Conservation (phyloP, 2,113 vertebrate genomes). For the Oreochromis spilurus region DNA sequence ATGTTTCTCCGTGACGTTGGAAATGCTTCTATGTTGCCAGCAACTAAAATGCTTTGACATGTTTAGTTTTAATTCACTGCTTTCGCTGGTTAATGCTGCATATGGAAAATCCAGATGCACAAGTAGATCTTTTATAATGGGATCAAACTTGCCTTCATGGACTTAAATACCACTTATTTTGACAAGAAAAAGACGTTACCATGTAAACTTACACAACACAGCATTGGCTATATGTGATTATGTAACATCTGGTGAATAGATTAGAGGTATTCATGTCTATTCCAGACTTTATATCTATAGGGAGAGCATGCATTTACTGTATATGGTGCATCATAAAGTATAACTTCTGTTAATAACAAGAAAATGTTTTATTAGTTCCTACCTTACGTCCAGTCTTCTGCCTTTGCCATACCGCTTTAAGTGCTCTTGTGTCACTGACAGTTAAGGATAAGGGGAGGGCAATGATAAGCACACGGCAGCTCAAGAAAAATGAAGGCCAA, state of each 20-base stretch:
- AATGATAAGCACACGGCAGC: constrained; percentile 9
- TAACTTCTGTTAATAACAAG: background rate
- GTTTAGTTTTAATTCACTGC: background rate
- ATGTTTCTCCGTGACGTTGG: background rate
- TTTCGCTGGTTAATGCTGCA: background rate
- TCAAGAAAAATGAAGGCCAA: background rate
- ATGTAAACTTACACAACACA: background rate
- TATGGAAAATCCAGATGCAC: background rate
- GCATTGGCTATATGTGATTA: background rate
- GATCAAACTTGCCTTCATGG: background rate
- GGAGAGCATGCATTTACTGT: background rate
- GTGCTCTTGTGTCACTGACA: background rate
- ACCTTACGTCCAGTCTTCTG: background rate
- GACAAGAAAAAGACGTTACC: background rate
- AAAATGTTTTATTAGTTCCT: background rate
- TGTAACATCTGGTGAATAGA: background rate
- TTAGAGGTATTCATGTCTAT: background rate
- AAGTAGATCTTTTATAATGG: background rate
- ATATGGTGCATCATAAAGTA: background rate
- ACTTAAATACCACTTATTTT: background rate
- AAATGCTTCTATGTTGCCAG: background rate
- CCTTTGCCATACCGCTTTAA: background rate
- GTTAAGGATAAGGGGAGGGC: background rate
- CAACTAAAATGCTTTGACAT: background rate
- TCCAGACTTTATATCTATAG: background rate